A percentile compares a stretch with the other conserved stretches of the same genome.
Conservation (phyloP, 2,797 vertebrate species). For the Liasis olivaceus region DNA sequence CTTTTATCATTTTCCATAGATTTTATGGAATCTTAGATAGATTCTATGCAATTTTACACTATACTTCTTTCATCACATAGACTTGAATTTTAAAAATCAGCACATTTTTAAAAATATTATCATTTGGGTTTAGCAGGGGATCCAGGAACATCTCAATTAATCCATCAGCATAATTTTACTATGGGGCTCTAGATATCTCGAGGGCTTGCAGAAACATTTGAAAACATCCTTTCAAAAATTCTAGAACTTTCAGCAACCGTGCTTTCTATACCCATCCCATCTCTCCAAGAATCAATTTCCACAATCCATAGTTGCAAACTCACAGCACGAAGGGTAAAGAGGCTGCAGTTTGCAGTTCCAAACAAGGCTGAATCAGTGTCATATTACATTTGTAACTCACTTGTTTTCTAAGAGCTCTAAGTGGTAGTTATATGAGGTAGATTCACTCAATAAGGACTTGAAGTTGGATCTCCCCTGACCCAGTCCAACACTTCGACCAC, state of each 20-base stretch:
- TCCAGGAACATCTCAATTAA: too few species aligned
- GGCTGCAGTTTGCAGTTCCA: not conserved
- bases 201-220: too few species aligned
- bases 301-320: not conserved
- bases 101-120: too few species aligned
- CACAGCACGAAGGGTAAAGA: not conserved
- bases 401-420: not conserved
- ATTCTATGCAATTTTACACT: not conserved
- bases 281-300: not conserved
- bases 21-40: too few species aligned
- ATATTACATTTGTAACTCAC: not conserved
- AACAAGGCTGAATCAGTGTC: not conserved
- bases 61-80: not conserved
- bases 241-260: not conserved
- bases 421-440: not conserved
- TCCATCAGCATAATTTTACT: too few species aligned
- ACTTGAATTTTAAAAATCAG: not conserved
- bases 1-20: not conserved
- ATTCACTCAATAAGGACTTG: not conserved
- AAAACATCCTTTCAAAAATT: not conserved
- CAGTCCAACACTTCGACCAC: not conserved
- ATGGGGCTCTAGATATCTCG: too few species aligned
- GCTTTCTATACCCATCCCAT: not conserved
- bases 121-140: too few species aligned
- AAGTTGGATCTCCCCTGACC: not conserved